Conservation (phyloP, 2,888 invertebrate species). For the Hypomecis punctinalis region DNA sequence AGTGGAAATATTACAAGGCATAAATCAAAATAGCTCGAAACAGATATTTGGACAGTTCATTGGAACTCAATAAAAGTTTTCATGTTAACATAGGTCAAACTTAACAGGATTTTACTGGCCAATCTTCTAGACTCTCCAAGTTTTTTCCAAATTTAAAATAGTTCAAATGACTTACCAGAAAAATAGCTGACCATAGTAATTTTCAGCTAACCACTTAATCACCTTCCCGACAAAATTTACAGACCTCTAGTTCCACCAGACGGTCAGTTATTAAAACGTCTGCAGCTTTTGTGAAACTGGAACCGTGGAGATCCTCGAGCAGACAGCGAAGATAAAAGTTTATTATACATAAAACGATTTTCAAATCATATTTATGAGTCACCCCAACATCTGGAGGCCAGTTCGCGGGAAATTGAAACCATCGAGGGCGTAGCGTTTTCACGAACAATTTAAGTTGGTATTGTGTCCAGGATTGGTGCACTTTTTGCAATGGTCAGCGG, state of each 20-base stretch:
- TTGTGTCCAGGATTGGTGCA: conserved; percentile 74
- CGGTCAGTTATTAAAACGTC: conserved; percentile 80
- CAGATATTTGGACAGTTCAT: too few relatives aligned
- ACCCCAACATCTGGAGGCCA: conserved; percentile 78
- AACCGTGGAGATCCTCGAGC: conserved; percentile 68
- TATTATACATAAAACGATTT: conserved; percentile 84
- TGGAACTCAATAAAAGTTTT: too few relatives aligned
- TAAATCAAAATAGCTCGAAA: too few relatives aligned
- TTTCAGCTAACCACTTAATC: too few relatives aligned
- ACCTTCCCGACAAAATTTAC: conserved; percentile 62
- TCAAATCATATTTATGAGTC: conserved; percentile 84
- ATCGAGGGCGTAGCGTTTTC: conserved; percentile 79
- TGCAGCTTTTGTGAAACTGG: conserved; percentile 79
- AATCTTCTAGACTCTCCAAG: too few relatives aligned
- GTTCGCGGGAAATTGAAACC: conserved; percentile 83
- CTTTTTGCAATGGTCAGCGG: conserved; percentile 76
- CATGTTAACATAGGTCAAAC: too few relatives aligned
- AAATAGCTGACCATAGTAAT: too few relatives aligned
- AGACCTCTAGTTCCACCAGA: conserved; percentile 68
- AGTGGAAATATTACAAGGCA: too few relatives aligned
- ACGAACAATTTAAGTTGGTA: conserved; percentile 83
- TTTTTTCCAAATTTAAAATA: too few relatives aligned
- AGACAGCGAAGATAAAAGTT: conserved; percentile 78
- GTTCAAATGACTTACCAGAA: too few relatives aligned
- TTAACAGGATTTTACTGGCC: too few relatives aligned